Evolutionary conservation across 2,888 invertebrate species (phyloP), one percentile per base, ranked within the genome.

Genomic region (Eulithis prunata): DNA sequence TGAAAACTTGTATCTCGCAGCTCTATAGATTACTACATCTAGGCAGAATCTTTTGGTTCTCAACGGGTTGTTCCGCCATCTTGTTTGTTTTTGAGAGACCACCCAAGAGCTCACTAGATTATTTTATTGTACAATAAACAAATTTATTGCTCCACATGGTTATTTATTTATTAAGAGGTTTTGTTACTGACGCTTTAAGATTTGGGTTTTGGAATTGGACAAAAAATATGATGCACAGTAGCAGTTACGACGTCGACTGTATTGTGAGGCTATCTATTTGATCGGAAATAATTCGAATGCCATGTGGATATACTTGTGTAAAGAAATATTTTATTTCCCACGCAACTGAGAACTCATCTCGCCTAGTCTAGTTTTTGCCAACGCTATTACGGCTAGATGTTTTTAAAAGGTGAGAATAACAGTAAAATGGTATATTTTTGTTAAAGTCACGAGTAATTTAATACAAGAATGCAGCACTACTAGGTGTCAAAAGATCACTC

Each of bases 91-190:
- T 89, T 88, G 86, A 87, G 75, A 76, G 93, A 92, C 93, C 93
- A 92, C 93, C 93, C 93, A 93, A 78, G 85, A 84, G 81, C 84
- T 83, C 81, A 86, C 87, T 86, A 87, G 87, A 91, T 92, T 91
- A 92, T 91, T 92, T 93, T 93, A 92, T 92, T 91, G 88, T 91
- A 91, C 90, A 87, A 91, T 92, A 91, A 93, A 93, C 88, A 90
- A 90, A 92, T 93, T 93, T 92, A 92, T 91, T 90, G 87, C 91
- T 87, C 86, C 88, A 91, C 89, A 91, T 88, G 91, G 86, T 85
- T 91, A 87, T 91, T 90, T 91, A 90, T 91, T 91, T 90, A 88
- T 90, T 72, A 72, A 88, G 90, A 87, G 84, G 86, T 87, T 88
- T 89, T 89, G 87, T 90, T 86, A 80, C 79, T 82, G 78, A 80